These are phyloP conservation scores for Dioctria linearis DNA, from an alignment of 2,888 invertebrate genomes.

Conservation along the genomic window DNA sequence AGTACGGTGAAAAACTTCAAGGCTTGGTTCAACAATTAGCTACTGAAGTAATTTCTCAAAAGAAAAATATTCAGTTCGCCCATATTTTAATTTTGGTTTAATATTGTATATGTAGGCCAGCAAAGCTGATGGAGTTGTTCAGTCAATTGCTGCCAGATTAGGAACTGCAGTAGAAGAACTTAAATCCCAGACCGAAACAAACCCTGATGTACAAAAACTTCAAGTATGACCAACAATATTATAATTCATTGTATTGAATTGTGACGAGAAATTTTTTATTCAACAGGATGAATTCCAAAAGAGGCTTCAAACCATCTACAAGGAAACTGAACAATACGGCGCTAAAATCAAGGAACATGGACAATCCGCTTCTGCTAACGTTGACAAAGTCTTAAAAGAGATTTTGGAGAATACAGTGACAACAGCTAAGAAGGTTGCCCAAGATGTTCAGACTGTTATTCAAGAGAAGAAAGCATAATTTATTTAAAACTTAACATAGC, in stretches of 20 bases:
- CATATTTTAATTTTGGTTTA: background rate
- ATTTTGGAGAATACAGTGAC: conserved; percentile 52
- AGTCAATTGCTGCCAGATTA: conserved; percentile 30
- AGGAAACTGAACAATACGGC: conserved; percentile 51
- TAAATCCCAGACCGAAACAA: conserved; percentile 49
- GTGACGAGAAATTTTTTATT: background rate
- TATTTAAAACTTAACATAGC: background rate
- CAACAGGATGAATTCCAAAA: conserved; percentile 40
- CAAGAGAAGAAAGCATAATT: conserved; percentile 37
- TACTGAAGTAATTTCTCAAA: conserved; percentile 20
- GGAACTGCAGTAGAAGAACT: conserved; percentile 34
- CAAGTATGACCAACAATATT: conserved; percentile 5
- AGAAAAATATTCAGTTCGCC: background rate
- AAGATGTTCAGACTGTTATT: conserved; percentile 39
- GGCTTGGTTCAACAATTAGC: conserved; percentile 48
- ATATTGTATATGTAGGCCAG: conserved; percentile 34
- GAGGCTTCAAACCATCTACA: conserved; percentile 30
- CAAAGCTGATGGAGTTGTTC: conserved; percentile 53
- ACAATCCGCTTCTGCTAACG: conserved; percentile 41
- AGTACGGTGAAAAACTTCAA: conserved; percentile 52
- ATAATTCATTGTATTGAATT: background rate
- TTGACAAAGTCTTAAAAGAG: conserved; percentile 50
- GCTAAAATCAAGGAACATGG: conserved; percentile 48
- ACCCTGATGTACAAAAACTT: conserved; percentile 51
- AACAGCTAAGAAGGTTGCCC: conserved; percentile 53